Percentiles rank a stretch among this genome's conserved stretches.
Conservation (phyloP, 2,797 vertebrate species). For the Pristis pectinata region DNA sequence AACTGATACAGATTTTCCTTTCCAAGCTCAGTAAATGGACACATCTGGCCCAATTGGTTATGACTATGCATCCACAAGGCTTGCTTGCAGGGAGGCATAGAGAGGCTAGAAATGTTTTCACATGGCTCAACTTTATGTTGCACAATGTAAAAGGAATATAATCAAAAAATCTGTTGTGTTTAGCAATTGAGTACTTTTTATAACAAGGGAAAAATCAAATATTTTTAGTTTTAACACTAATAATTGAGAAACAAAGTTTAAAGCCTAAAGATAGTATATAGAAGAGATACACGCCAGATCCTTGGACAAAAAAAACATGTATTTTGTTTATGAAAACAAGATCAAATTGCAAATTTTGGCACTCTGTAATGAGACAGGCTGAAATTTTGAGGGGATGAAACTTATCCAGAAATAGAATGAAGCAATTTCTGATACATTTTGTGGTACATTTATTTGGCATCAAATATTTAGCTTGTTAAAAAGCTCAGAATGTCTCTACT, state of each 20-base stretch:
- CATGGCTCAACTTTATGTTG: too few relatives aligned
- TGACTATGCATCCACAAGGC: neutral
- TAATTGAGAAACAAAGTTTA: neutral
- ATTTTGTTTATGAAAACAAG: neutral
- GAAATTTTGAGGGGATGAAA: neutral
- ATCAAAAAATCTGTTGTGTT: too few relatives aligned
- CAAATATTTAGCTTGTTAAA: slow-evolving; percentile 27
- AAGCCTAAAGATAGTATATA: neutral
- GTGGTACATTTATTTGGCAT: slow-evolving; percentile 13
- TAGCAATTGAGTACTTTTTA: too few relatives aligned
- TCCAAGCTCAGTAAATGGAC: neutral
- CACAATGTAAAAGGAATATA: too few relatives aligned
- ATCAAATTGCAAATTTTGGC: neutral
- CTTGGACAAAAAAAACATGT: neutral
- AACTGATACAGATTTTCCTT: neutral
- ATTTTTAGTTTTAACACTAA: neutral
- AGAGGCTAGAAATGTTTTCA: too few relatives aligned
- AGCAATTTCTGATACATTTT: slow-evolving; percentile 14
- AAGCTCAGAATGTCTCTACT: slow-evolving; percentile 7
- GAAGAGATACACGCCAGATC: neutral
- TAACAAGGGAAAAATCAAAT: neutral
- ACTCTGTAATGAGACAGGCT: neutral
- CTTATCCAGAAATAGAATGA: neutral
- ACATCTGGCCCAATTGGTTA: neutral
- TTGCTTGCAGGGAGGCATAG: neutral